Base-by-base conservation (phyloP, 64 coral and sea anemone species). In the Orbicella faveolata region DNA sequence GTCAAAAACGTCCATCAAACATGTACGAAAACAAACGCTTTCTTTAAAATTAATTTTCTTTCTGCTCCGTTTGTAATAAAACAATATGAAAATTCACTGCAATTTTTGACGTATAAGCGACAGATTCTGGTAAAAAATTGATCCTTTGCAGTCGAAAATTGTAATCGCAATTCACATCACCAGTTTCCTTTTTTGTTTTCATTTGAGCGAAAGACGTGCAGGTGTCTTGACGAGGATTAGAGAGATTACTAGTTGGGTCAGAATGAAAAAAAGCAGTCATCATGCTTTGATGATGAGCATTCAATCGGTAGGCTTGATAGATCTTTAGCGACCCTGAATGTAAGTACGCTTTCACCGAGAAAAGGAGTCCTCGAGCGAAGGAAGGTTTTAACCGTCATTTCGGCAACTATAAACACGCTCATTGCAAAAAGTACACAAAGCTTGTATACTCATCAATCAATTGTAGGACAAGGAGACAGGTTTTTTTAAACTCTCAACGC, bases 1-100 rank as follows among this genome's bases (percentile, higher is more conserved):
- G 82, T 84, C 82, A 84, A 84, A 69, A 84, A 84, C 79, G 79
- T 81, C 79, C 15, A 62, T 81, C 79, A 81, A 62, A 63, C 59
- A 61, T 62, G 55, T 54, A 25, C 63, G 64, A 44, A 66, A 72
- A 70, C 21, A 84, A 72, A 70, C 62, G 64, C 65, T 72, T 84
- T 37, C 82, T 69, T 52, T 52, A 44, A 72, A 52, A 23, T 70
- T 20, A 66, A 30, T 52, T 84, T 70, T 39, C 20, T 26, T 26
- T 35, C 30, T 63, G 4, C 16, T 62, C 62, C 33, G 8, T 72
- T 84, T 53, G 82, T 52, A n/a, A 72, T 69, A 52, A 52, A 25
- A 72, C 37, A 51, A 52, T 70, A 30, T 65, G 21, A 72, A 84
- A 84, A 44, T 73, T 84, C 23, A 69, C 63, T 21, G 14, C 3